Percentiles rank a stretch among this genome's conserved stretches.
Conservation (phyloP, 2,888 invertebrate species). For the Eilema depressum region DNA sequence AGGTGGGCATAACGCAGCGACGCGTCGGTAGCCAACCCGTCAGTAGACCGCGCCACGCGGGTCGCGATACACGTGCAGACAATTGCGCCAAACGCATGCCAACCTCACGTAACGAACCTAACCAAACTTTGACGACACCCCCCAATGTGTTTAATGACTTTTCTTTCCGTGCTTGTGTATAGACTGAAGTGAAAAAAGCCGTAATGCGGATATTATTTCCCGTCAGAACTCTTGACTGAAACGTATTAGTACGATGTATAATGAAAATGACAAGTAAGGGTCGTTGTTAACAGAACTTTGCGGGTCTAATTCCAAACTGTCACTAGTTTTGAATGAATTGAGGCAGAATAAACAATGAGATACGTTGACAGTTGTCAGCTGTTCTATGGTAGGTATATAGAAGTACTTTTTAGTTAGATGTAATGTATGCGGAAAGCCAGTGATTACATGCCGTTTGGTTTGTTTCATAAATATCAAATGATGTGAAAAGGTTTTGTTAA, state of each 20-base stretch:
- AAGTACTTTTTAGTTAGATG: background rate
- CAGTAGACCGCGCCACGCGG: conserved; percentile 74
- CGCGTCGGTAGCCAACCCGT: conserved; percentile 44
- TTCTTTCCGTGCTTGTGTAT: conserved; percentile 43
- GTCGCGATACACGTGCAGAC: conserved; percentile 49
- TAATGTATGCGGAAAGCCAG: conserved; percentile 1
- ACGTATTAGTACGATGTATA: conserved; percentile 47
- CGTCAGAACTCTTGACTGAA: conserved; percentile 31
- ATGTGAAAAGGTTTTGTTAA: conserved; percentile 16
- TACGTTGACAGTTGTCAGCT: conserved; percentile 56
- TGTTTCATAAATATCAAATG: conserved; percentile 22
- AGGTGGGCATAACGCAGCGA: conserved; percentile 56
- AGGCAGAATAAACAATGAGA: conserved; percentile 43
- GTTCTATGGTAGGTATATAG: conserved; percentile 52
- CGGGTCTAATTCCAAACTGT: conserved; percentile 46
- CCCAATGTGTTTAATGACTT: conserved; percentile 32
- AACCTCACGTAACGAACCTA: conserved; percentile 55
- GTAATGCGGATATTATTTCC: conserved; percentile 31
- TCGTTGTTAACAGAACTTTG: conserved; percentile 46
- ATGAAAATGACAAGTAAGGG: conserved; percentile 51
- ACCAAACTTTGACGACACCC: conserved; percentile 58
- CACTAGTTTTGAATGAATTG: conserved; percentile 49
- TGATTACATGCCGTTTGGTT: conserved; percentile 16
- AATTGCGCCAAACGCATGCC: conserved; percentile 54
- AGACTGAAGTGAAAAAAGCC: conserved; percentile 43